Evolutionary conservation across 2,888 invertebrate genomes (phyloP).

Genomic region (Cheiracanthium punctorium): DNA sequence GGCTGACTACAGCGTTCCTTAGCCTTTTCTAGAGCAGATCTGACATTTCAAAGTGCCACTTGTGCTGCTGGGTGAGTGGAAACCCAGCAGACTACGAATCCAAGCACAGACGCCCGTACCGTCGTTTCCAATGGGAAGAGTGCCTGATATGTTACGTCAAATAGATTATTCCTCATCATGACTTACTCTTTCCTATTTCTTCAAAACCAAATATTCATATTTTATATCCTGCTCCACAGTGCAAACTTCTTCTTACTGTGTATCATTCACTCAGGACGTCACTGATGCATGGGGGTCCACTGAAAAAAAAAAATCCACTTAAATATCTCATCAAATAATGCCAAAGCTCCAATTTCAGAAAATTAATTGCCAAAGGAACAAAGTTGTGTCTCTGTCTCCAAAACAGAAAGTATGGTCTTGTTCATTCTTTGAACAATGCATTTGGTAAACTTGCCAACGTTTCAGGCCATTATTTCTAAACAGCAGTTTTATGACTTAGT

Average conservation of each 20-base stretch:
- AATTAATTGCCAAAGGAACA: slow-evolving; percentile 65
- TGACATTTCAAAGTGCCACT: slow-evolving; percentile 63
- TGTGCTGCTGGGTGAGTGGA: slow-evolving; percentile 56
- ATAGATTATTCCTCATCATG: slow-evolving; percentile 59
- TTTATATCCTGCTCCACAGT: slow-evolving; percentile 63
- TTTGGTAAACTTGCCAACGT: slow-evolving; percentile 58
- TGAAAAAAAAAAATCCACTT: slow-evolving; percentile 40
- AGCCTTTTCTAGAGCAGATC: slow-evolving; percentile 60
- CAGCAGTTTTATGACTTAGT: slow-evolving; percentile 62
- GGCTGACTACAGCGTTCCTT: slow-evolving; percentile 70
- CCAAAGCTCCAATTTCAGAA: slow-evolving; percentile 46
- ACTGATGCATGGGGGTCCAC: slow-evolving; percentile 49
- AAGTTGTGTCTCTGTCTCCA: slow-evolving; percentile 59
- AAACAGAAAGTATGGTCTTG: slow-evolving; percentile 44
- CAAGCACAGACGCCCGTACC: slow-evolving; percentile 58
- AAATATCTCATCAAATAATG: slow-evolving; percentile 62
- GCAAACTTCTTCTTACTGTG: slow-evolving; percentile 63
- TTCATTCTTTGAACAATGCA: slow-evolving; percentile 52
- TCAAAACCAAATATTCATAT: slow-evolving; percentile 63
- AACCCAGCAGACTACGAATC: slow-evolving; percentile 47
- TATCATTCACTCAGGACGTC: slow-evolving; percentile 64
- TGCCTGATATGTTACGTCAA: slow-evolving; percentile 61
- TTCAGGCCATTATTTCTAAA: slow-evolving; percentile 63
- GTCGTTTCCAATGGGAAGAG: slow-evolving; percentile 65
- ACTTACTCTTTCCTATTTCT: slow-evolving; percentile 67